Conservation (phyloP, 2,113 vertebrate species). For the Lucifuga dentata region DNA sequence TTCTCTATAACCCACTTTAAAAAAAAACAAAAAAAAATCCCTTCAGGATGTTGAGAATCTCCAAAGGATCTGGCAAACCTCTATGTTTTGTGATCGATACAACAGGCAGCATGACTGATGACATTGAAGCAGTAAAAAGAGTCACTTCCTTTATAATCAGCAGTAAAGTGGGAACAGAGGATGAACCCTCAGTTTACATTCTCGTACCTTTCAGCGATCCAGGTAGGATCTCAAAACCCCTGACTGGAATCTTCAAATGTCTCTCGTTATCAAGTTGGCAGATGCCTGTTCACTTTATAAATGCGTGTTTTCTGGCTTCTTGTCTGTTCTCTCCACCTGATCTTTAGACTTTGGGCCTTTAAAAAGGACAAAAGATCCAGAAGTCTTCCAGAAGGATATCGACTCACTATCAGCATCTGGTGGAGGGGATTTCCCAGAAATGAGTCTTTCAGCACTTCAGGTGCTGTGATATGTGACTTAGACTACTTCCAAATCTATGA, state of each 20-base stretch:
- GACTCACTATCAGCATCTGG: neutral
- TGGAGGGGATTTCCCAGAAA: conserved; percentile 6
- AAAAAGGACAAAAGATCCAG: neutral
- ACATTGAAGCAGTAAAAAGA: neutral
- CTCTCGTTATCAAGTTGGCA: too few species aligned
- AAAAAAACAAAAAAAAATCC: too few species aligned
- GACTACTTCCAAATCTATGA: neutral
- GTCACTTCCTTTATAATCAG: neutral
- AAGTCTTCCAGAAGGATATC: neutral
- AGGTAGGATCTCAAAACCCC: too few species aligned
- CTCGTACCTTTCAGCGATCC: conserved; percentile 7
- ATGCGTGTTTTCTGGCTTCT: neutral
- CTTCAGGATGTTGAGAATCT: conserved; percentile 3
- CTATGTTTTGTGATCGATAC: conserved; percentile 4
- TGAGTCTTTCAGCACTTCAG: conserved; percentile 12
- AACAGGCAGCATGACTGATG: neutral
- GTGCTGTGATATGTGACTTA: neutral
- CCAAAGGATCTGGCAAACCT: neutral
- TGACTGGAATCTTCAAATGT: too few species aligned
- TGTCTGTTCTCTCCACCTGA: neutral
- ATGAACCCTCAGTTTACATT: conserved; percentile 9
- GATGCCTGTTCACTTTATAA: neutral
- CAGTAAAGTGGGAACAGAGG: neutral
- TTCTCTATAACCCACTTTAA: too few species aligned
- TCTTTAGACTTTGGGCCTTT: neutral